Evolutionary conservation across 2,888 invertebrate species (phyloP).

Genomic region (Anodontia alba): DNA sequence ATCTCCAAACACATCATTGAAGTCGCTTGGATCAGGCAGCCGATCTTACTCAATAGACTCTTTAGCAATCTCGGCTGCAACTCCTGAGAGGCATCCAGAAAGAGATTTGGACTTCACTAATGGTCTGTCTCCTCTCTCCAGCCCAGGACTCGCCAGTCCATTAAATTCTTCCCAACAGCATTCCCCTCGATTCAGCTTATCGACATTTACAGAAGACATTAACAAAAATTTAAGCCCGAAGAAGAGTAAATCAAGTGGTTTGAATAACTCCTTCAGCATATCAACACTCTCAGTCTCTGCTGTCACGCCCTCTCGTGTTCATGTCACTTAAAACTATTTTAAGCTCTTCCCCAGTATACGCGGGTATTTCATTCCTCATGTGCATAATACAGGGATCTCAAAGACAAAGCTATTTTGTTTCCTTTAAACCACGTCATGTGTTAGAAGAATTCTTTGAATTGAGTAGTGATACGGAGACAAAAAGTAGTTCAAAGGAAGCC

Average conservation of each 20-base stretch:
- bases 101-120: conserved; percentile 41
- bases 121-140: conserved; percentile 52
- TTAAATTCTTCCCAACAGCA: conserved; percentile 40
- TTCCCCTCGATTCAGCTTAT: conserved; percentile 49
- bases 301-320: conserved; percentile 58
- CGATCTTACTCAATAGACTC: conserved; percentile 58
- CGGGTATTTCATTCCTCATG: conserved; percentile 59
- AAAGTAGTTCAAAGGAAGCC: not conserved
- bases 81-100: conserved; percentile 22
- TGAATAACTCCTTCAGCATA: conserved; percentile 58
- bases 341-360: conserved; percentile 14
- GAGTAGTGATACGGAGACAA: not conserved
- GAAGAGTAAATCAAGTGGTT: conserved; percentile 46
- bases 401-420: not conserved
- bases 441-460: not conserved
- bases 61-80: conserved; percentile 54
- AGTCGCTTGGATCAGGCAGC: conserved; percentile 37
- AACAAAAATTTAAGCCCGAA: conserved; percentile 56
- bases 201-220: conserved; percentile 55
- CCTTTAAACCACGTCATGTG: not conserved
- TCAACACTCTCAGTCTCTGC: conserved; percentile 60
- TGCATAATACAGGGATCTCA: conserved; percentile 69
- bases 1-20: conserved; percentile 43
- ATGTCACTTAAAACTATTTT: conserved; percentile 13
- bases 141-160: conserved; percentile 44